Evolutionary conservation across 2,888 invertebrate genomes (phyloP).

Genomic region (Agriopis aurantiaria): DNA sequence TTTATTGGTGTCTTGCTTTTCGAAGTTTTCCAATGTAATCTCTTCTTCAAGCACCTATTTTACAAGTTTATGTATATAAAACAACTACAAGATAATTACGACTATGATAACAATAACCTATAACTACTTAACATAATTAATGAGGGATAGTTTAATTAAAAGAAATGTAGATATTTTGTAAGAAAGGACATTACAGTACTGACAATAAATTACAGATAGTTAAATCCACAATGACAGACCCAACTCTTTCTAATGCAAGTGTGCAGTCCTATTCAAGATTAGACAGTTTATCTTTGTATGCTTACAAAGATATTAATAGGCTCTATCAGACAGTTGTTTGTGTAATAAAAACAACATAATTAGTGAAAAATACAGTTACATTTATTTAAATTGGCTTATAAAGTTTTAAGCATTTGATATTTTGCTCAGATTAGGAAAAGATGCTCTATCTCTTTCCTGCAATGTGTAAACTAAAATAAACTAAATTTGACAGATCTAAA

Average conservation of each 20-base stretch:
- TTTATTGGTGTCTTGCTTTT: constrained; percentile 64
- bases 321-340: too few relatives aligned
- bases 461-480: too few relatives aligned
- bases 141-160: neutral
- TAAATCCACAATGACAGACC: neutral
- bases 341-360: too few relatives aligned
- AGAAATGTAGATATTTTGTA: neutral
- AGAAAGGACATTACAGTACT: neutral
- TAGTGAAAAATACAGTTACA: too few relatives aligned
- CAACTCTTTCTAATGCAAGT: neutral
- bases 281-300: too few relatives aligned
- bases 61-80: constrained; percentile 35
- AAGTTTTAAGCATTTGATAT: too few relatives aligned
- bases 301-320: too few relatives aligned
- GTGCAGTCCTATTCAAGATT: too few relatives aligned
- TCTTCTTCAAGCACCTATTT: constrained; percentile 71
- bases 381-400: too few relatives aligned
- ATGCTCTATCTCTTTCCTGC: too few relatives aligned
- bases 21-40: constrained; percentile 70
- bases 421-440: too few relatives aligned
- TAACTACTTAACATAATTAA: neutral
- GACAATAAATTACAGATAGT: neutral
- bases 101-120: neutral
- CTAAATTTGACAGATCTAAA: too few relatives aligned
- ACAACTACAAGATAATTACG: neutral